Evolutionary conservation across 2,888 invertebrate species (phyloP).

Genomic region (Acrobasis suavella): DNA sequence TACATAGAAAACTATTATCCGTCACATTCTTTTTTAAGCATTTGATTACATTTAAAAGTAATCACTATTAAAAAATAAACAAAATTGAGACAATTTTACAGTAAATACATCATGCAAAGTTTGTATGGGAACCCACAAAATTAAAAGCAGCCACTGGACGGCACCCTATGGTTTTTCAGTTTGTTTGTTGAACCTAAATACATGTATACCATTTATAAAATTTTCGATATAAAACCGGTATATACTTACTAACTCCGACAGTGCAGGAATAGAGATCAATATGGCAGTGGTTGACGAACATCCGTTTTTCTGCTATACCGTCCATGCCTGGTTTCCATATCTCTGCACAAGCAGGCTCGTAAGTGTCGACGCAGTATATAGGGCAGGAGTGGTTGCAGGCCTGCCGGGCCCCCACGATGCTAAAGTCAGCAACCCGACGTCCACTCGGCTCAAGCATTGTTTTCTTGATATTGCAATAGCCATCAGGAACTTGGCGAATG

Average conservation of each 20-base stretch:
- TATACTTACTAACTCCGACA: conserved; percentile 61
- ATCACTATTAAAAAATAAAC: no score
- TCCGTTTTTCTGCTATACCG: not conserved
- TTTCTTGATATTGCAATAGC: conserved; percentile 40
- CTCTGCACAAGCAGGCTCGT: conserved; percentile 65
- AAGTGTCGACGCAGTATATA: conserved; percentile 61
- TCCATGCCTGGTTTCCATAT: conserved; percentile 48
- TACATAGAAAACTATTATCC: no score
- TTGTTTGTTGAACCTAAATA: not conserved
- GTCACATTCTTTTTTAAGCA: no score
- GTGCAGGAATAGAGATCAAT: conserved; percentile 69
- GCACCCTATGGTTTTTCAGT: no score
- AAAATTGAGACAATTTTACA: no score
- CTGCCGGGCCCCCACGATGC: conserved; percentile 62
- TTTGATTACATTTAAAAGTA: no score
- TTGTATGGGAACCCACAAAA: no score
- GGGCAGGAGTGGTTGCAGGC: conserved; percentile 72
- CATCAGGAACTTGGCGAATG: conserved; percentile 44
- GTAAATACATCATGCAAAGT: no score
- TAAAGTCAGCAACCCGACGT: conserved; percentile 55
- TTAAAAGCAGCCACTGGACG: no score
- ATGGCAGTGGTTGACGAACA: conserved; percentile 66
- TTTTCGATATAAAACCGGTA: conserved; percentile 16
- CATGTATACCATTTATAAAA: conserved; percentile 10
- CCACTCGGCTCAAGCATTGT: conserved; percentile 23